phyloP scores from a whole-genome alignment of 2,797 vertebrate genomes.

The Monodelphis domestica region DNA sequence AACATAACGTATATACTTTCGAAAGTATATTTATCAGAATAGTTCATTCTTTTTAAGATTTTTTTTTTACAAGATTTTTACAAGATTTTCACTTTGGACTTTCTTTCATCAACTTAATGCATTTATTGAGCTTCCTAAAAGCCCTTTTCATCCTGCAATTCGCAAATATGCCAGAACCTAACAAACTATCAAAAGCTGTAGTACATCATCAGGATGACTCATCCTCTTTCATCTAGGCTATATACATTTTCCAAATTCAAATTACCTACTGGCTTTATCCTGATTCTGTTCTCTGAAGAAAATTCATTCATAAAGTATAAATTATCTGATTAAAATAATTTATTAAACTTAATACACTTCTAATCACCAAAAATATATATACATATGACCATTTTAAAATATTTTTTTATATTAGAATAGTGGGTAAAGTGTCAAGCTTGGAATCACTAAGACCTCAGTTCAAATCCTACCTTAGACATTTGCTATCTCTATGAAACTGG shows the following conservation, averaged over 20 bases:
- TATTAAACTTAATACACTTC: background rate
- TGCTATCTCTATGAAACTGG: background rate
- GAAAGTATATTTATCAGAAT: background rate
- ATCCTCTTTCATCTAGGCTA: background rate
- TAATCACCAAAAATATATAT: background rate
- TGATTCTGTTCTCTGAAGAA: background rate
- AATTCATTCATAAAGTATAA: background rate
- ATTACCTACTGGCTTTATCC: background rate
- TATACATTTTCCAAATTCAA: background rate
- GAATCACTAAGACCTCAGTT: background rate
- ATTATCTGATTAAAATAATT: background rate
- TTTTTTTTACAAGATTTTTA: background rate
- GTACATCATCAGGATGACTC: constrained; percentile 12
- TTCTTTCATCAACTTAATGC: background rate
- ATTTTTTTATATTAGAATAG: background rate
- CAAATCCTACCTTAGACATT: background rate
- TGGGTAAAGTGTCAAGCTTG: background rate
- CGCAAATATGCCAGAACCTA: constrained; percentile 31
- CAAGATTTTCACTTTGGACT: background rate
- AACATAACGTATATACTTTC: background rate
- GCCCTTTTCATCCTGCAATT: background rate
- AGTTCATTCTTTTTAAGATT: background rate
- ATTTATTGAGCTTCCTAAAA: background rate
- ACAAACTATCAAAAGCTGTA: constrained; percentile 5
- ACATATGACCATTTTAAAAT: background rate